Conservation (phyloP, 1,140 invertebrate genomes). For the Drosophila paulistorum region DNA sequence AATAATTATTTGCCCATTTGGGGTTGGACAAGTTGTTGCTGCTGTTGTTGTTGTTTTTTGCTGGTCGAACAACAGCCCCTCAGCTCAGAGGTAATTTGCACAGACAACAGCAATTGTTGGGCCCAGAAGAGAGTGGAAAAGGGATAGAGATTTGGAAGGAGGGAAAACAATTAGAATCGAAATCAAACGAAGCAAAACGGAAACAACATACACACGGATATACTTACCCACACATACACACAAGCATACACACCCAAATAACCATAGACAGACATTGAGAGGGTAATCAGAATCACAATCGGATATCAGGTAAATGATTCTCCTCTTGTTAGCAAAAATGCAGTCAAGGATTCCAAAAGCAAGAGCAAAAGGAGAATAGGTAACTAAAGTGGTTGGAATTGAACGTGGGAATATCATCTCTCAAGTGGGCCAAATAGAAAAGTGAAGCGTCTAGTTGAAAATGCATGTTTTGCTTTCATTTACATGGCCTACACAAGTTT, state of each 20-base stretch:
- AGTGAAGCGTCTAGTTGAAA: neutral
- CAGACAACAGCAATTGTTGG: slow-evolving; percentile 40
- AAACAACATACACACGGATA: slow-evolving; percentile 42
- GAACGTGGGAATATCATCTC: neutral
- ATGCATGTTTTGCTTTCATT: slow-evolving; percentile 3
- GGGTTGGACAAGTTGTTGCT: slow-evolving; percentile 54
- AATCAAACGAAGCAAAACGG: slow-evolving; percentile 72
- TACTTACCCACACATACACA: neutral
- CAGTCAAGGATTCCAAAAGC: neutral
- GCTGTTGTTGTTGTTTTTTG: slow-evolving; percentile 31
- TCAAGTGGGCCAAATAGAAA: slow-evolving; percentile 2
- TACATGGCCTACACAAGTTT: slow-evolving; percentile 6
- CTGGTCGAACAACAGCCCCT: neutral
- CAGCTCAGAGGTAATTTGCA: slow-evolving; percentile 53
- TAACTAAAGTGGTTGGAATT: neutral
- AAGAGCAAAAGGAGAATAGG: neutral
- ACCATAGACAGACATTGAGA: neutral
- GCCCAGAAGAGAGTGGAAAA: neutral
- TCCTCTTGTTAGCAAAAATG: slow-evolving; percentile 22
- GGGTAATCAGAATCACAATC: slow-evolving; percentile 33
- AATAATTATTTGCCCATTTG: slow-evolving; percentile 79
- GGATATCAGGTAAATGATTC: slow-evolving; percentile 66
- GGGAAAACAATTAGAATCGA: slow-evolving; percentile 74
- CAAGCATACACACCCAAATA: neutral
- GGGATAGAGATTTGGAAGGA: slow-evolving; percentile 11